Base-by-base conservation (phyloP, 2,797 vertebrate genomes). In the Erpetoichthys calabaricus region DNA sequence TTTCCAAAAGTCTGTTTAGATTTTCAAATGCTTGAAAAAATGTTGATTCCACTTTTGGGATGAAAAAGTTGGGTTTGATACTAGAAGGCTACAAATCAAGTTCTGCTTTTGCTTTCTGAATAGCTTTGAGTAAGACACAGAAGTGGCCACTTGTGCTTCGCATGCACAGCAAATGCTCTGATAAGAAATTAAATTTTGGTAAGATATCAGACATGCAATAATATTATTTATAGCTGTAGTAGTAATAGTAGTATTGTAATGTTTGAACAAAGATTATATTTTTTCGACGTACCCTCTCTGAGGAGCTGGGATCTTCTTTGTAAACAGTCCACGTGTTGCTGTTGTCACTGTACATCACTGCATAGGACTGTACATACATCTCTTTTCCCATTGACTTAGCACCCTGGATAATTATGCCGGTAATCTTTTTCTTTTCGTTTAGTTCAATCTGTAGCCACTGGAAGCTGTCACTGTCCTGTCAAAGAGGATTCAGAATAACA, bases 391-490 rank as follows among this genome's bases (percentile, higher is more conserved):
- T 0, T 3, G 82, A 80, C 49, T 78, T 92, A 63, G 85, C 89
- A 1, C 96, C 96, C 65, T 99, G 96, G 0, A 89, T 98, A 47
- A 87, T 52, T 45, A 99, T 88, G 0, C 86, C 92, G 45, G 90
- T 96, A 76, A 98, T 89, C 78, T 94, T 99, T 75, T 86, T 94
- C 6, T 84, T 51, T 8, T 80, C 61, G 44, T 84, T 81, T 56
- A 99, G 76, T 64, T 94, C 87, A 47, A 99, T 83, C 75, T 96
- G 89, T 42, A 99, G 82, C 96, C 96, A 99, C 70, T 92, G 91
- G 3, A 82, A 66, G 63, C 81, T 80, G 76, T 95, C 80, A 57
- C 76, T 82, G 7, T 69, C 42, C 96, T 99, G 69, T 47, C 45
- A 51, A 10, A 25, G 25, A 3, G 3, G 63, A 53, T 67, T 53